A percentile compares a stretch with the other conserved stretches of the same genome.
Conservation (phyloP, 2,113 vertebrate species). For the Solenodon paradoxus region DNA sequence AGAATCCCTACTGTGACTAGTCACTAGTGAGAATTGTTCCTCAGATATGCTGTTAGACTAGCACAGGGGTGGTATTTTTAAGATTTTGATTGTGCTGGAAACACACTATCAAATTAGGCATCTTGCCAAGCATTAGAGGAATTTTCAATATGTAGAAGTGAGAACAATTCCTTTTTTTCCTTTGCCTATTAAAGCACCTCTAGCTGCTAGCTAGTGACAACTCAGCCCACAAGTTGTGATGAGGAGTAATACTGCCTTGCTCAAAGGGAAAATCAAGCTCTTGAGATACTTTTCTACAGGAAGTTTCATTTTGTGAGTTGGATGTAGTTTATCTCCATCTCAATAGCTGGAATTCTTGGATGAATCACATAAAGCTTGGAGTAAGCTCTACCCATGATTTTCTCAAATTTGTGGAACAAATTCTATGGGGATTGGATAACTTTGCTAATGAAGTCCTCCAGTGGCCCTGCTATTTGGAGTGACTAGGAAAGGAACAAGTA, state of each 20-base stretch:
- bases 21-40: not conserved
- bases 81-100: not conserved
- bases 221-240: not conserved
- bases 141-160: conserved; percentile 14
- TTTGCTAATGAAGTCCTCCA: not conserved
- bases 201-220: conserved; percentile 45
- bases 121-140: not conserved
- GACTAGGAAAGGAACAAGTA: not conserved
- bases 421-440: not conserved
- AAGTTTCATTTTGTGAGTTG: conserved; percentile 32
- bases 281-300: not conserved
- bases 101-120: not conserved
- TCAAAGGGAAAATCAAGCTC: conserved; percentile 31
- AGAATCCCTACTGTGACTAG: not conserved
- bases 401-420: conserved; percentile 15
- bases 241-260: conserved; percentile 26
- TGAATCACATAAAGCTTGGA: not conserved
- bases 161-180: not conserved
- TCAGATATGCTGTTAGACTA: not conserved
- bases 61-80: not conserved
- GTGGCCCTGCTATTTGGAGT: not conserved
- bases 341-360: not conserved
- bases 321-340: not conserved
- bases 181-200: not conserved
- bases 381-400: not conserved